phyloP scores from a whole-genome alignment of 2,797 vertebrate species.

The Psittacula derbiana region DNA sequence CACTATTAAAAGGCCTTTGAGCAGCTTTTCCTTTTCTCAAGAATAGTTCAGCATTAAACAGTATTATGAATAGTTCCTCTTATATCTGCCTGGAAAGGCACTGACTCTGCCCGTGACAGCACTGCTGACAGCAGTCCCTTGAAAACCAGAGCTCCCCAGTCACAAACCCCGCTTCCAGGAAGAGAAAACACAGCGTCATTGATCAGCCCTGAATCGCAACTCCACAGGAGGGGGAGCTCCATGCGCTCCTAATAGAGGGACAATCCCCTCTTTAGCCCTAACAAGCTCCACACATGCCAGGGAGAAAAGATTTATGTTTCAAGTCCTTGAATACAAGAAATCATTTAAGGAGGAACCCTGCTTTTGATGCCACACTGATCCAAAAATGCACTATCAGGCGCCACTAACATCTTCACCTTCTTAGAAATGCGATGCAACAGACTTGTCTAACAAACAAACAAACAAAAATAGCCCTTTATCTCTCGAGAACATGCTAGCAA shows the following conservation, averaged over 20 bases:
- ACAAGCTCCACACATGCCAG: neutral
- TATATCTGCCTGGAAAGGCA: conserved; percentile 42
- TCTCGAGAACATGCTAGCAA: neutral
- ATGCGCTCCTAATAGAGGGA: neutral
- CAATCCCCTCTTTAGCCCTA: neutral
- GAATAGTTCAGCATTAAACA: conserved; percentile 61
- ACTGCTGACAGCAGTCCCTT: conserved; percentile 46
- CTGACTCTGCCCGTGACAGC: conserved; percentile 24
- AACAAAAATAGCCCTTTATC: neutral
- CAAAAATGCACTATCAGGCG: neutral
- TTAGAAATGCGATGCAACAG: conserved; percentile 23
- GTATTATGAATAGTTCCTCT: conserved; percentile 70
- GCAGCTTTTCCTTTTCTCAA: conserved; percentile 60
- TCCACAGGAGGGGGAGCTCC: conserved; percentile 27
- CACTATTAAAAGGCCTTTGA: conserved; percentile 66
- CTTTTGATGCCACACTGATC: neutral
- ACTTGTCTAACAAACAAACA: neutral
- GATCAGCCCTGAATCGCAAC: neutral
- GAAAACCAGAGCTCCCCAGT: conserved; percentile 8
- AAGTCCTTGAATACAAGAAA: neutral
- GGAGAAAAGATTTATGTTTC: neutral
- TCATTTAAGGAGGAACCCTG: neutral
- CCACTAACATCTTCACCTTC: conserved; percentile 16
- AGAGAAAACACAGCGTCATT: neutral
- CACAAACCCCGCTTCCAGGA: neutral